Base-by-base conservation (phyloP, 2,888 invertebrate species). In the Apodemia duryi region DNA sequence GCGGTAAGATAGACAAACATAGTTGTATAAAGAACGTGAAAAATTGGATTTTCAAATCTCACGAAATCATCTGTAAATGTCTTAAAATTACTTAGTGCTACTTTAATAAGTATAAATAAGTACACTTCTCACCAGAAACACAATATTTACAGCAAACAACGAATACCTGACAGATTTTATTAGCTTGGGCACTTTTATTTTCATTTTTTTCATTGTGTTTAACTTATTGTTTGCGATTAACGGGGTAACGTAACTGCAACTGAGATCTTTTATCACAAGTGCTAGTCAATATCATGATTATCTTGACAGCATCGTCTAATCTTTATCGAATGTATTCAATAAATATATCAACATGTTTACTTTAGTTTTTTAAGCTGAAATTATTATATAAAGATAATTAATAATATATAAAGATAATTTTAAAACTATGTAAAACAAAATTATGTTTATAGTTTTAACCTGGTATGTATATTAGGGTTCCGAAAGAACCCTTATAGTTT, bases 91-190 rank as follows among this genome's bases (percentile, higher is more conserved):
- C 13, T 1, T 46, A 46, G 3, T 4, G 13, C 46, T 46, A 13
- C 13, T 46, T 11, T 5, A 13, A 13, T 46, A 46, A 46, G 5
- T 4, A 46, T 5, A 13, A 46, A 46, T 46, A 46, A 13, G 13
- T 13, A 13, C 46, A n/a, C 57, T 13, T 61, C 95, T 94, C 85
- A 96, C 96, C 94, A 96, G 92, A 89, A 96, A 95, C 63, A 95
- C 77, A 69, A 95, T 88, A 85, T 96, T 97, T 76, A 96, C 95
- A 63, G 93, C 91, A 76, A 95, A 95, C 74, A 97, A 92, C 61
- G 94, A 92, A 85, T 95, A 96, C 79, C 94, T 95, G 77, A 97
- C 85, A 41, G 90, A 89, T 72, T 86, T 90, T 1, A 91, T 74
- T 66, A 81, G 68, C 64, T 81, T 84, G 84, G 87, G 93, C 85